Base-by-base conservation (phyloP, 2,888 invertebrate species). In the Myathropa florea region DNA sequence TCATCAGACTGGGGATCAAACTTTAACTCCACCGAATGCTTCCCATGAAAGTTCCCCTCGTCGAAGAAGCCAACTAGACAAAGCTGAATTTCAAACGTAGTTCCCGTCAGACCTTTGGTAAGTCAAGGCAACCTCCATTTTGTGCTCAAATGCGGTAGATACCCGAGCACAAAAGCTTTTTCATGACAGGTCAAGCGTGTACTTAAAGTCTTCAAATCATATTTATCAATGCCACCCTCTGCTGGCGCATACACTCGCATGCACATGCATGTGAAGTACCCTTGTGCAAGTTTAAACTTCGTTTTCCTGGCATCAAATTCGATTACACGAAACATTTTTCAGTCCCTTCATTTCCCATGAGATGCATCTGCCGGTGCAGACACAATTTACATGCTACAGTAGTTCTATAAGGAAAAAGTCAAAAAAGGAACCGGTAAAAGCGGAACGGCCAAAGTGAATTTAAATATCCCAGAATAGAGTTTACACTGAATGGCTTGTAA, bases 241-340 rank as follows among this genome's bases (percentile, higher is more conserved):
- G 24, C 1, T 59, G 72, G 57, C 60, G 28, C 53, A 18, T 18
- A 61, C 21, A 10, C n/a, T 23, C 21, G 23, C 14, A 55, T 3
- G 24, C 39, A 63, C 77, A 77, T 33, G 14, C 24, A 33, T 24
- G 57, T 36, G 64, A 75, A 83, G 78, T 70, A 79, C 75, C 46
- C 71, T 79, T 83, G 75, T 83, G 61, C 23, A 79, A 83, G 65
- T 79, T 86, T 83, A 83, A 86, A 86, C 75, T 86, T 86, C 83
- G 75, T 86, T 86, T 86, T 73, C 83, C 75, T 75, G 64, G 57
- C 83, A 86, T 78, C 75, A 79, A 86, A 86, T 83, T 86, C 79
- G 86, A 86, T 86, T 86, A 86, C 75, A 71, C 53, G 75, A 79
- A 86, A 83, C 83, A 86, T 86, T 86, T 86, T 86, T 60, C 83